These are phyloP conservation scores for Brachyrhaphis roseni DNA, from an alignment of 2,797 vertebrate genomes.

Conservation along the genomic window DNA sequence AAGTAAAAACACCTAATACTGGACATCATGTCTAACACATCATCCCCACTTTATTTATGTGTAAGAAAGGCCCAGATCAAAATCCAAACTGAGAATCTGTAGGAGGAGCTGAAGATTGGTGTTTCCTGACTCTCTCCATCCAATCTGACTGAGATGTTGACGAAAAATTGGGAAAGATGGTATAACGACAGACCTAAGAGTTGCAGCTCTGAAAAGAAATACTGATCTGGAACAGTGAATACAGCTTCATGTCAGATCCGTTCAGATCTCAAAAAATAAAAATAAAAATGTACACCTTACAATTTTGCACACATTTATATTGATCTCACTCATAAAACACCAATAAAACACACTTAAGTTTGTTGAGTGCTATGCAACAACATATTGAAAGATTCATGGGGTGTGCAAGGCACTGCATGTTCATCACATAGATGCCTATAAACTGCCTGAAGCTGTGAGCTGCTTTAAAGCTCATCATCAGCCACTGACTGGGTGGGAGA, in stretches of 20 bases:
- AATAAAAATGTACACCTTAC: background rate
- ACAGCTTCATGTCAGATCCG: background rate
- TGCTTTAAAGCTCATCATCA: conserved; percentile 56
- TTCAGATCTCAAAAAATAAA: background rate
- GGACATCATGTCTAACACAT: background rate
- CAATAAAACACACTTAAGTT: background rate
- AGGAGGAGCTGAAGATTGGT: background rate
- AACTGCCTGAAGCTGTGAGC: conserved; percentile 37
- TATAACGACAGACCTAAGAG: background rate
- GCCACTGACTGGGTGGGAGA: conserved; percentile 53
- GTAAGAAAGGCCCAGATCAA: background rate
- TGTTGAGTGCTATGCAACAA: background rate
- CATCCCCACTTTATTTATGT: background rate
- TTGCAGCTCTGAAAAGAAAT: background rate
- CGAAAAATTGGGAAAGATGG: background rate
- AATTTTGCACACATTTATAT: background rate
- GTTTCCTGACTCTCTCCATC: background rate
- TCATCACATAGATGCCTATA: conserved; percentile 14
- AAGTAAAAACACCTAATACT: background rate
- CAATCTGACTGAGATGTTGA: background rate
- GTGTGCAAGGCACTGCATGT: background rate
- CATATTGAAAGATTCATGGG: background rate
- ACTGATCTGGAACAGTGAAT: background rate
- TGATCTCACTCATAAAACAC: background rate
- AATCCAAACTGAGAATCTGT: background rate